Percentiles rank a stretch among this genome's conserved stretches.
These are phyloP conservation scores for Artibeus jamaicensis DNA, from an alignment of 2,797 vertebrate species.

Conservation along the genomic window DNA sequence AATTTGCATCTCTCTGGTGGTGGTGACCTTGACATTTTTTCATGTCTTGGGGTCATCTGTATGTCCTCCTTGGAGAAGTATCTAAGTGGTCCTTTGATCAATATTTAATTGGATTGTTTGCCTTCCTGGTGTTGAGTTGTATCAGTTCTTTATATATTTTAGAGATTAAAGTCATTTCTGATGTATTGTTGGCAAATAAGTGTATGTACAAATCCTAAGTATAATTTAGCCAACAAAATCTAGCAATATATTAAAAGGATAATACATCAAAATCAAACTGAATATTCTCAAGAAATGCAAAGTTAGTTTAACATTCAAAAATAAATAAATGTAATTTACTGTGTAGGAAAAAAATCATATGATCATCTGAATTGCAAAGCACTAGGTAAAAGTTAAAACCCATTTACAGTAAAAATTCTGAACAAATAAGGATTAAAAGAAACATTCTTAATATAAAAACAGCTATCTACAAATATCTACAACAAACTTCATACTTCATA, in stretches of 20 bases:
- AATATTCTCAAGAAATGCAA: neutral
- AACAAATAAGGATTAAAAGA: neutral
- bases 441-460: neutral
- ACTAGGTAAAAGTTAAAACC: neutral
- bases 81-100: no score
- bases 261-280: slow-evolving; percentile 6
- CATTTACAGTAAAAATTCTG: neutral
- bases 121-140: no score
- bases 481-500: neutral
- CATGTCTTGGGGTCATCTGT: no score
- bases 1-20: no score
- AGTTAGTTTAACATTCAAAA: neutral
- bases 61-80: no score
- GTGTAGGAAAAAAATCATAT: neutral
- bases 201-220: neutral
- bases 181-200: no score
- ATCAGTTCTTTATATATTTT: no score
- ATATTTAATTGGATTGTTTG: no score
- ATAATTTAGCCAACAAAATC: neutral
- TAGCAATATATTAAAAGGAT: neutral
- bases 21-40: no score
- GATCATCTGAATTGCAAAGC: neutral
- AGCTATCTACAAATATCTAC: neutral
- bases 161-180: no score
- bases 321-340: neutral